phyloP scores from a whole-genome alignment of 2,888 invertebrate genomes.

The Macaria liturata region DNA sequence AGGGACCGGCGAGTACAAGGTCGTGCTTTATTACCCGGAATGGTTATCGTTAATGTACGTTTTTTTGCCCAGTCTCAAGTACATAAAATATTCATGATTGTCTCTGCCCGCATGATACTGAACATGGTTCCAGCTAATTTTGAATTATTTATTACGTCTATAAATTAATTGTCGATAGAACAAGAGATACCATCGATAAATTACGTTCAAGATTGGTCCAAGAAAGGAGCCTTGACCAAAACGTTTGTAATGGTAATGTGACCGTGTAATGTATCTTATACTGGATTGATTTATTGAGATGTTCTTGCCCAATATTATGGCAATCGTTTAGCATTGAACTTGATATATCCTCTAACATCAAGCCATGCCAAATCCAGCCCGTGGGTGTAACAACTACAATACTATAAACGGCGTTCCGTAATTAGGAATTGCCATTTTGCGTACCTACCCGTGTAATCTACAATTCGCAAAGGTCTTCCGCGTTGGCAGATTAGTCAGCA shows the following conservation, averaged over 20 bases:
- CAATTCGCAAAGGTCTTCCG: conserved; percentile 49
- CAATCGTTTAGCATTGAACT: conserved; percentile 21
- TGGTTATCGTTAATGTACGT: conserved; percentile 25
- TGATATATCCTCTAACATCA: conserved; percentile 20
- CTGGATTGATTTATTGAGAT: conserved; percentile 9
- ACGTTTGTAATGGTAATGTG: neutral
- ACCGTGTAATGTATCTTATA: neutral
- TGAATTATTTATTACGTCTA: conserved; percentile 15
- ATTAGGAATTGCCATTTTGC: conserved; percentile 43
- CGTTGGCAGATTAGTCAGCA: conserved; percentile 31
- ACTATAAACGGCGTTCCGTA: conserved; percentile 34
- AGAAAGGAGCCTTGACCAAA: conserved; percentile 18
- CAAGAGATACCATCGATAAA: conserved; percentile 2
- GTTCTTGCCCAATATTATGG: conserved; percentile 10
- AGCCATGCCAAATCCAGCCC: conserved; percentile 22
- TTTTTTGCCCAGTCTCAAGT: conserved; percentile 29
- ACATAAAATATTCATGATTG: conserved; percentile 12
- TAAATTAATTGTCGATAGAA: conserved; percentile 15
- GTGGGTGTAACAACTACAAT: conserved; percentile 34
- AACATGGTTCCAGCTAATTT: conserved; percentile 8
- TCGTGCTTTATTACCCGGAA: conserved; percentile 38
- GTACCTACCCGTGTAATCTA: conserved; percentile 44
- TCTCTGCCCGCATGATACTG: conserved; percentile 10
- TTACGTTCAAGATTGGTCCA: conserved; percentile 12
- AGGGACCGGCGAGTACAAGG: conserved; percentile 34